phyloP scores from a whole-genome alignment of 2,113 vertebrate species.

The Megaceryle torquata region DNA sequence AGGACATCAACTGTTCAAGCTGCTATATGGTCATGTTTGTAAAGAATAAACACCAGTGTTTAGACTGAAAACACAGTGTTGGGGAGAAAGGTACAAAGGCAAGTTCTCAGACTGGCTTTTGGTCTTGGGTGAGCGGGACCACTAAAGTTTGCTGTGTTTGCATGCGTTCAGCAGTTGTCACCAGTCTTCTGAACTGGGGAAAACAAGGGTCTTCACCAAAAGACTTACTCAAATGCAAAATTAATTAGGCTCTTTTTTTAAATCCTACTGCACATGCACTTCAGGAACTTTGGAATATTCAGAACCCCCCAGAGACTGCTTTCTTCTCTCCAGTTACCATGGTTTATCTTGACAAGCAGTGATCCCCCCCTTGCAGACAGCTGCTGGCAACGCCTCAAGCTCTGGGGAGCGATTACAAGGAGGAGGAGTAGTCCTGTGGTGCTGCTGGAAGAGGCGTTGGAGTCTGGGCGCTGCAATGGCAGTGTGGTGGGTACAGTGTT shows the following conservation, averaged over 20 bases:
- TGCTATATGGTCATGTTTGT: not conserved
- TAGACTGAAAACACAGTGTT: not conserved
- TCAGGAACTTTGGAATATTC: constrained; percentile 20
- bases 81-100: not conserved
- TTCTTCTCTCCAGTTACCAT: constrained; percentile 10
- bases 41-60: not conserved
- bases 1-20: not conserved
- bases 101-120: not conserved
- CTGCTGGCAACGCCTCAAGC: not conserved
- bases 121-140: not conserved
- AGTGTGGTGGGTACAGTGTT: not conserved
- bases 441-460: not conserved
- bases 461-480: not conserved
- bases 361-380: not conserved
- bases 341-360: not conserved
- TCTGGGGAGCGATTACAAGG: not conserved
- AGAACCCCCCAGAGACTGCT: not conserved
- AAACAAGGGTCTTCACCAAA: not conserved
- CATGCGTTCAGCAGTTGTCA: not conserved
- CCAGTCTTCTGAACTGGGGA: not conserved
- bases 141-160: not conserved
- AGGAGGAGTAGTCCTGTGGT: not conserved
- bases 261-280: not conserved
- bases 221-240: not conserved
- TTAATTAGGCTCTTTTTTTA: not conserved